These are phyloP conservation scores for Prinia subflava DNA, from an alignment of 2,113 vertebrate genomes.

Conservation along the genomic window DNA sequence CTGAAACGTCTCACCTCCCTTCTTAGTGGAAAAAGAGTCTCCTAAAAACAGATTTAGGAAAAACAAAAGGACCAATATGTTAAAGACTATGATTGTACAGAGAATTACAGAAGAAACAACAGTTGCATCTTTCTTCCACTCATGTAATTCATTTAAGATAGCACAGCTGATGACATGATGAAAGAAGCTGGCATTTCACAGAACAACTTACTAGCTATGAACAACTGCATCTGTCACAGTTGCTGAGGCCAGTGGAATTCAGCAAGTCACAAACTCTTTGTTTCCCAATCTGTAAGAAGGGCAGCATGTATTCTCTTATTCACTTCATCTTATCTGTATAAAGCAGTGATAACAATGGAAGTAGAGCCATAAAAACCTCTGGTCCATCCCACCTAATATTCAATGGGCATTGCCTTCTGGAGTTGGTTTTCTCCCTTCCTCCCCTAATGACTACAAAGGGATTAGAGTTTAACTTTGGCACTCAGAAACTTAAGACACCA, in stretches of 20 bases:
- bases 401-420: not conserved
- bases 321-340: not conserved
- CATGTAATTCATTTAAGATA: not conserved
- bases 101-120: not conserved
- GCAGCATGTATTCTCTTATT: not conserved
- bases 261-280: not conserved
- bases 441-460: not conserved
- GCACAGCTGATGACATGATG: not conserved
- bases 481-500: not conserved
- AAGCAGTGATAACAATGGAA: not conserved
- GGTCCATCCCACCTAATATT: not conserved
- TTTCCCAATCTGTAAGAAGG: not conserved
- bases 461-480: not conserved
- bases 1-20: constrained; percentile 76
- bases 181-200: not conserved
- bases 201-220: not conserved
- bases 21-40: constrained; percentile 71
- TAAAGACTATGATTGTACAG: not conserved
- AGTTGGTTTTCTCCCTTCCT: not conserved
- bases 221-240: not conserved
- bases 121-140: not conserved
- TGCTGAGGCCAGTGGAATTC: not conserved
- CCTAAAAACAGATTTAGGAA: constrained; percentile 64
- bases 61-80: not conserved
- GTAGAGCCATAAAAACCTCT: not conserved